These are phyloP conservation scores for Sphaerophoria taeniata DNA, from an alignment of 2,888 invertebrate species.

Conservation along the genomic window DNA sequence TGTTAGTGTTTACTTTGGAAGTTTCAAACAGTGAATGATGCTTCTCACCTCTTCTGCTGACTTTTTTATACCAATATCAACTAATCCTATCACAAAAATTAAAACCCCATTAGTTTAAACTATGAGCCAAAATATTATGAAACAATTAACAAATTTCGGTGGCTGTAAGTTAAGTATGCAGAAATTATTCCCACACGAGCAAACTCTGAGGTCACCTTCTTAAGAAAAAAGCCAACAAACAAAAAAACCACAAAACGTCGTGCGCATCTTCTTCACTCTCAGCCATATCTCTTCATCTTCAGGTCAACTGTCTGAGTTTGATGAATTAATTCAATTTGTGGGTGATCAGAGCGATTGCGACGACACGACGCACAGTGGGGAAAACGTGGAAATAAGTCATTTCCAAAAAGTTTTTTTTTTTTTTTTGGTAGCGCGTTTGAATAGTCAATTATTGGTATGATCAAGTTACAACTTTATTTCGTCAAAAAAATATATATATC, in stretches of 20 bases:
- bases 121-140: constrained; percentile 11
- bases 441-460: too few relatives aligned
- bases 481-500: too few relatives aligned
- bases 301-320: constrained; percentile 13
- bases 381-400: too few relatives aligned
- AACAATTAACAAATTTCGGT: constrained; percentile 29
- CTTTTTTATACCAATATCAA: constrained; percentile 21
- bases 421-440: too few relatives aligned
- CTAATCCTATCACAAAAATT: not conserved
- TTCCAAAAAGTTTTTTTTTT: too few relatives aligned
- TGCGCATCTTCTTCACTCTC: not conserved
- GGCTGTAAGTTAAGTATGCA: constrained; percentile 23
- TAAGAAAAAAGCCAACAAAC: not conserved
- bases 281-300: not conserved
- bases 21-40: constrained; percentile 28
- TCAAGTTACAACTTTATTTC: too few relatives aligned
- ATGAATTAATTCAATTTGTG: constrained; percentile 36
- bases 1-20: constrained; percentile 15
- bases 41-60: not conserved
- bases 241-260: not conserved
- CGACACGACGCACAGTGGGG: too few relatives aligned
- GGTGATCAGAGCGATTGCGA: constrained; percentile 8
- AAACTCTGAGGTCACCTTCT: constrained; percentile 10
- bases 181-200: constrained; percentile 12
- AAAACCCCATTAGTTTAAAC: constrained; percentile 3